A percentile compares a stretch with the other conserved stretches of the same genome.
These are phyloP conservation scores for Numenius phaeopus DNA, from an alignment of 2,797 vertebrate genomes.

Conservation along the genomic window DNA sequence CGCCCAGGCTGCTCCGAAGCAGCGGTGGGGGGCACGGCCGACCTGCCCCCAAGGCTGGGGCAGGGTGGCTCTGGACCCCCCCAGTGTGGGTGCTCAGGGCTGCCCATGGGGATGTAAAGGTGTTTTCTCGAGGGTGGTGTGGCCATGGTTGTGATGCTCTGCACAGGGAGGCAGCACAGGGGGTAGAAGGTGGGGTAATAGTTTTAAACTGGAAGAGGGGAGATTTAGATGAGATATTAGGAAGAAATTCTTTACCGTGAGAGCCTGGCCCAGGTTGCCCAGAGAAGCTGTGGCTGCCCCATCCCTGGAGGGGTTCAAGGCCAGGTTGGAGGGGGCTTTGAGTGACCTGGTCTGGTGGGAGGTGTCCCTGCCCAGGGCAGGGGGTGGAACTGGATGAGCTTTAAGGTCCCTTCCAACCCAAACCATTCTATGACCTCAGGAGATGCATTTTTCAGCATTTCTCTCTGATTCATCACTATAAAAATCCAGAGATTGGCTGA, in stretches of 20 bases:
- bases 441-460: neutral
- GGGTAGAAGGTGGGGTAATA: neutral
- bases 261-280: neutral
- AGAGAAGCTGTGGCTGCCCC: neutral
- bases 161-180: accelerated
- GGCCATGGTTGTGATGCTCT: neutral
- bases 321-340: neutral
- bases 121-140: accelerated
- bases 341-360: neutral
- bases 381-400: neutral
- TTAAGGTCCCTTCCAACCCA: neutral
- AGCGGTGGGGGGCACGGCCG: conserved; percentile 68
- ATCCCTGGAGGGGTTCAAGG: neutral
- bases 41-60: neutral
- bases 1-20: conserved; percentile 72
- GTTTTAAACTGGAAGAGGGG: neutral
- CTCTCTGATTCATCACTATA: neutral
- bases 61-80: neutral
- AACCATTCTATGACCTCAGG: neutral
- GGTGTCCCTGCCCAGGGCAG: neutral
- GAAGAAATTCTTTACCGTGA: neutral
- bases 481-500: neutral
- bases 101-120: neutral
- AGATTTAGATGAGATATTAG: neutral
- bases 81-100: accelerated